Percentiles rank a stretch among this genome's conserved stretches.
Evolutionary conservation across 2,888 invertebrate species (phyloP).

Genomic region (Azorinus chamasolen): DNA sequence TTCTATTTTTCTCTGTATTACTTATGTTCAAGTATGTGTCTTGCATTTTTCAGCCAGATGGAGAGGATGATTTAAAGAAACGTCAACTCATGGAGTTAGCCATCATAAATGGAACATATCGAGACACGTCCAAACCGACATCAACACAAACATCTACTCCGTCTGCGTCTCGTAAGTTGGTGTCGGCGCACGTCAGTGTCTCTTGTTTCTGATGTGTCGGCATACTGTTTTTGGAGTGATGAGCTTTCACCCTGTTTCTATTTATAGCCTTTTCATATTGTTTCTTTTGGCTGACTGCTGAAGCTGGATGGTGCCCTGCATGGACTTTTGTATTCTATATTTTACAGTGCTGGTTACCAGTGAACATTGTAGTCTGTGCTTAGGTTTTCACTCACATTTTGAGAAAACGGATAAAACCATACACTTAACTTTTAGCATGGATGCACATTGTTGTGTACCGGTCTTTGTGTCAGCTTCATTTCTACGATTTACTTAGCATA

Average conservation of each 20-base stretch:
- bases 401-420: background rate
- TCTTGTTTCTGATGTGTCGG: constrained; percentile 23
- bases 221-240: constrained; percentile 63
- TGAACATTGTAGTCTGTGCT: constrained; percentile 2
- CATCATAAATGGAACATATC: constrained; percentile 99
- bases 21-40: constrained; percentile 33
- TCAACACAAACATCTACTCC: constrained; percentile 72
- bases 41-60: constrained; percentile 94
- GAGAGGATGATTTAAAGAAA: constrained; percentile 99
- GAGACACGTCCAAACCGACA: constrained; percentile 82
- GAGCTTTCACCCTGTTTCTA: constrained; percentile 66
- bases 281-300: constrained; percentile 53
- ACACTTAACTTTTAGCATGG: no score
- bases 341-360: constrained; percentile 39
- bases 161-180: constrained; percentile 81
- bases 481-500: no score
- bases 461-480: no score
- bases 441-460: no score
- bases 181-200: constrained; percentile 41
- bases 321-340: constrained; percentile 56
- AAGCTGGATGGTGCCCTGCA: constrained; percentile 66
- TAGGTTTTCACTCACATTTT: background rate
- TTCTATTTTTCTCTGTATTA: constrained; percentile 16
- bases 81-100: constrained; percentile 99
- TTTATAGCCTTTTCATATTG: constrained; percentile 64